phyloP scores from a whole-genome alignment of 2,797 vertebrate species.

The Hippocampus kuda region DNA sequence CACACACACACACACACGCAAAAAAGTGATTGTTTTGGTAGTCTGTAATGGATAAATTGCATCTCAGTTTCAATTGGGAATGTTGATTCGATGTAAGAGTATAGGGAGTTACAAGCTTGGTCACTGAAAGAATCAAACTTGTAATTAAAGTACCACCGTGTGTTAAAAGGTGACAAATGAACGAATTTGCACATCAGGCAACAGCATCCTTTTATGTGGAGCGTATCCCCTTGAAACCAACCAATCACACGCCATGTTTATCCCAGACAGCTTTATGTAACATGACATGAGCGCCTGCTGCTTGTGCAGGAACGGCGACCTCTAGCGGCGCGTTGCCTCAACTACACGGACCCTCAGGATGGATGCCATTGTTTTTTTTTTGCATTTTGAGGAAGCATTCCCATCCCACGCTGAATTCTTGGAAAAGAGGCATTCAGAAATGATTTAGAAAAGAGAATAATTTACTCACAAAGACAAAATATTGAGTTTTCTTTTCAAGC shows the following conservation, averaged over 20 bases:
- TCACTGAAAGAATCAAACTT: too few relatives aligned
- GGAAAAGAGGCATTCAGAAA: background rate
- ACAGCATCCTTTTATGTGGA: conserved; percentile 11
- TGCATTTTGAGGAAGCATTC: conserved; percentile 28
- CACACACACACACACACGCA: too few relatives aligned
- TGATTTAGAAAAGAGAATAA: background rate
- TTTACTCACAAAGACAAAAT: background rate
- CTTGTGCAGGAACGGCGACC: conserved; percentile 23
- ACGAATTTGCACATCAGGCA: conserved; percentile 19
- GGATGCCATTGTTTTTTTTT: conserved; percentile 22
- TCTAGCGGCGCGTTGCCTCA: conserved; percentile 36
- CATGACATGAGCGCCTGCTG: conserved; percentile 15
- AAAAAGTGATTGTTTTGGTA: too few relatives aligned
- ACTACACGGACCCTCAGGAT: conserved; percentile 10
- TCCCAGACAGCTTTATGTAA: conserved; percentile 46
- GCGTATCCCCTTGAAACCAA: background rate
- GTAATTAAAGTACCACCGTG: too few relatives aligned
- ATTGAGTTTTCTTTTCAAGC: background rate
- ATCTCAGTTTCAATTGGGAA: too few relatives aligned
- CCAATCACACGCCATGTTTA: conserved; percentile 27
- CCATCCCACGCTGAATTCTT: background rate
- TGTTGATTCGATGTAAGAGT: too few relatives aligned
- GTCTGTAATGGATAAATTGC: too few relatives aligned
- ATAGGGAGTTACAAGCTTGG: too few relatives aligned
- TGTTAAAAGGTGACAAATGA: conserved; percentile 18